Conservation (phyloP, 2,113 vertebrate species). For the Brachyistius frenatus region DNA sequence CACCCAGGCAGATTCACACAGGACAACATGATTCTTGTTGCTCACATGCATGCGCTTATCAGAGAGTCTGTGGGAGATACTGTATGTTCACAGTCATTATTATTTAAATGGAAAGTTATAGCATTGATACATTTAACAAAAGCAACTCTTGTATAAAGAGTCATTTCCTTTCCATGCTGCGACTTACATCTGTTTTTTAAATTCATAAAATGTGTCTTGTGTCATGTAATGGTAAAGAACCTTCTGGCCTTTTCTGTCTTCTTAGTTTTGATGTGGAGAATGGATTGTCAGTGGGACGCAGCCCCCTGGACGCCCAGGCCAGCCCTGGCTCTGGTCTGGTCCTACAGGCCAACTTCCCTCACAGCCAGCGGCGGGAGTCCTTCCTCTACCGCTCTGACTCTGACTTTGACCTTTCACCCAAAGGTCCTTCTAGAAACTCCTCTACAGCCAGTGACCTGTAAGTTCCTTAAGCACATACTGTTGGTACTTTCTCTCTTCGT, state of each 20-base stretch:
- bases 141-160: not conserved
- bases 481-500: too few relatives aligned
- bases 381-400: slow-evolving; percentile 96
- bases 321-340: slow-evolving; percentile 87
- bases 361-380: slow-evolving; percentile 91
- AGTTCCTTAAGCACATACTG: slow-evolving; percentile 67
- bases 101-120: not conserved
- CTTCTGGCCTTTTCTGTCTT: slow-evolving; percentile 17
- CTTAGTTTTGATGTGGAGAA: slow-evolving; percentile 93
- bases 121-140: too few relatives aligned
- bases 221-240: not conserved
- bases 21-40: not conserved
- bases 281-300: slow-evolving; percentile 86
- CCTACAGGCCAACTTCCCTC: slow-evolving; percentile 86
- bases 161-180: slow-evolving; percentile 23
- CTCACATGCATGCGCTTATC: not conserved
- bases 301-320: slow-evolving; percentile 86
- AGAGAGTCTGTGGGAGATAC: not conserved
- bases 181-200: not conserved
- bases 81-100: not conserved
- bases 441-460: slow-evolving; percentile 93
- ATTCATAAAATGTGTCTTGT: slow-evolving; percentile 2
- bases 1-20: not conserved
- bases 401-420: slow-evolving; percentile 93
- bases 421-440: slow-evolving; percentile 90